Evolutionary conservation across 2,888 invertebrate species (phyloP).

Genomic region (Galerucella calmariensis): DNA sequence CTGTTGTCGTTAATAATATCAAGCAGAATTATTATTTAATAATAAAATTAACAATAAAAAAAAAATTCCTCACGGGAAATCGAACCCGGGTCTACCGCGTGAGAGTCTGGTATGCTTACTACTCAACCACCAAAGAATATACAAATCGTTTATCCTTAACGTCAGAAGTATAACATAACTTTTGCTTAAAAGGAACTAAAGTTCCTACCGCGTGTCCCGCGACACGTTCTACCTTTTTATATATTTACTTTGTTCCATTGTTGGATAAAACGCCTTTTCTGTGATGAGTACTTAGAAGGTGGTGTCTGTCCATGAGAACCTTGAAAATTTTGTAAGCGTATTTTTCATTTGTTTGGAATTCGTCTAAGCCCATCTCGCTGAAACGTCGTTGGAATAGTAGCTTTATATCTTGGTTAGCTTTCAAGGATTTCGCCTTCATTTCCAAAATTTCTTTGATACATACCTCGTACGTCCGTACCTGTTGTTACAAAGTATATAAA

Average conservation of each 20-base stretch:
- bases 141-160: too few species aligned
- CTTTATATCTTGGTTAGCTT: conserved; percentile 46
- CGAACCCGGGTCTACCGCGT: too few species aligned
- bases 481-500: conserved; percentile 9
- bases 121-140: too few species aligned
- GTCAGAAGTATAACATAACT: too few species aligned
- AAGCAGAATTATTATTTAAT: too few species aligned
- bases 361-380: conserved; percentile 23
- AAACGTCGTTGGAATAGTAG: conserved; percentile 22
- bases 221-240: too few species aligned
- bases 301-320: conserved; percentile 61
- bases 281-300: conserved; percentile 57
- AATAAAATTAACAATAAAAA: too few species aligned
- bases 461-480: conserved; percentile 44
- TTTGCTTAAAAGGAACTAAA: too few species aligned
- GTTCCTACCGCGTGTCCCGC: too few species aligned
- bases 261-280: conserved; percentile 56
- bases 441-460: conserved; percentile 45
- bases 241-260: conserved; percentile 49
- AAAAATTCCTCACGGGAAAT: too few species aligned
- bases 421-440: conserved; percentile 39
- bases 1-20: too few species aligned
- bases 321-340: conserved; percentile 55
- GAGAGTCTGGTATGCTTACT: too few species aligned
- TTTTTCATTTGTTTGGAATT: conserved; percentile 17